A percentile compares a stretch with the other conserved stretches of the same genome.
Evolutionary conservation across 2,888 invertebrate species (phyloP).

Genomic region (Escarpia spicata): DNA sequence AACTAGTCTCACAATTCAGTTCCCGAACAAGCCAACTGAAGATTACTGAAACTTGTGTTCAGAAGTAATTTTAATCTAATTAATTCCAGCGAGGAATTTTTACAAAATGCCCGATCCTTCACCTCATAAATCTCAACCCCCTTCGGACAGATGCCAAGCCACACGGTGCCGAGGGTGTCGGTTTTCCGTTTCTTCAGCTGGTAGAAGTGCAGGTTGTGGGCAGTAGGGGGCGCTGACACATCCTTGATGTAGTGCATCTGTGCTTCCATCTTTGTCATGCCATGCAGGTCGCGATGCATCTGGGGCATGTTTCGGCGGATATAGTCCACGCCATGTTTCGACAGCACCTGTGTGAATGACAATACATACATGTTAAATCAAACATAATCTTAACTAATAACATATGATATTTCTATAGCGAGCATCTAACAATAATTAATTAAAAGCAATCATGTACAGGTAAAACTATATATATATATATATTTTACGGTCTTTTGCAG

Average conservation of each 20-base stretch:
- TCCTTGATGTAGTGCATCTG: slow-evolving; percentile 89
- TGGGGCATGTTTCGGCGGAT: slow-evolving; percentile 74
- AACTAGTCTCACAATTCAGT: no score
- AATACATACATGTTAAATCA: neutral
- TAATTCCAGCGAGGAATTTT: neutral
- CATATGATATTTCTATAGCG: no score
- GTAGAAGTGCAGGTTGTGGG: slow-evolving; percentile 88
- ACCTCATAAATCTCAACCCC: slow-evolving; percentile 87
- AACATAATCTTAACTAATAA: neutral
- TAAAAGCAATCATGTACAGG: neutral
- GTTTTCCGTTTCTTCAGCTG: slow-evolving; percentile 72
- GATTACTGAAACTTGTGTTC: neutral
- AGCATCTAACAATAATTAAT: no score
- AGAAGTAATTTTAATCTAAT: neutral
- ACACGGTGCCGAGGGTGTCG: slow-evolving; percentile 77
- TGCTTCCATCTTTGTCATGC: slow-evolving; percentile 82
- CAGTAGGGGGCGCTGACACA: slow-evolving; percentile 82
- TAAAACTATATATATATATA: neutral
- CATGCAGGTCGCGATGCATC: slow-evolving; percentile 84
- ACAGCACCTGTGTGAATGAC: slow-evolving; percentile 63
- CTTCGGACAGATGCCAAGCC: slow-evolving; percentile 90
- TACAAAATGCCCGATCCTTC: slow-evolving; percentile 30
- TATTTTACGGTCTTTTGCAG: neutral
- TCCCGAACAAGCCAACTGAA: no score
- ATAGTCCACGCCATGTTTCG: slow-evolving; percentile 68